Evolutionary conservation across 2,113 vertebrate genomes (phyloP), one percentile per base, ranked within the genome.

Genomic region (Jacana jacana): DNA sequence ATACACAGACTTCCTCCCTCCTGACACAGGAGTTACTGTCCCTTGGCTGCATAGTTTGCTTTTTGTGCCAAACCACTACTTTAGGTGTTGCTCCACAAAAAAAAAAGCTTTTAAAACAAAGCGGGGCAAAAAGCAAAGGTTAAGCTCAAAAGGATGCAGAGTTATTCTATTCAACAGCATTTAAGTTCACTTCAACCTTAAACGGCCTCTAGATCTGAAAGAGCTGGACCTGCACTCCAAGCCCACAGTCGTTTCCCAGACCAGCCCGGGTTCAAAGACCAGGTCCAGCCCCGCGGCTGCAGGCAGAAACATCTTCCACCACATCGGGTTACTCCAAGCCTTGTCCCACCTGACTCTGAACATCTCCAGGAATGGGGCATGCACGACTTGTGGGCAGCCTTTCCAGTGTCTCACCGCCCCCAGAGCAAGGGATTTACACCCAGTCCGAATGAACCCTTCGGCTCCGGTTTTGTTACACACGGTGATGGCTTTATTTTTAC

Each of bases 351-450:
- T 4, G 4, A 5, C 22, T 16, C 3, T 31, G 8, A 51, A 39
- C 27, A 5, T 19, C 42, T 42, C 25, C 5, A 72, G 17, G 8
- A 30, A 72, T 5, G 11, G 7, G 3, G 17, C 13, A 68, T 3
- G 61, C 23, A 60, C 37, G 46, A 8, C 11, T 20, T 20, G 58
- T 1, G 5, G 8, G 13, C 49, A 61, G 8, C 25, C 22, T 4
- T 7, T 7, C 44, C 37, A 31, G 11, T 2, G 1, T 20, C 60
- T 75, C 75, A 54, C 5, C 42, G 33, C 14, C 4, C 13, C 23
- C 20, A 31, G 0, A 1, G 0, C 3, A 30, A 60, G 27, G 12
- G 13, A 4, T 5, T 44, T 6, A 15, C 31, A 49, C 4, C 2
- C 51, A 37, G 9, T 17, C 31, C 16, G 51, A 39, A 44, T 0